Evolutionary conservation across 2,888 invertebrate species (phyloP).

Genomic region (Trichacis sp.): DNA sequence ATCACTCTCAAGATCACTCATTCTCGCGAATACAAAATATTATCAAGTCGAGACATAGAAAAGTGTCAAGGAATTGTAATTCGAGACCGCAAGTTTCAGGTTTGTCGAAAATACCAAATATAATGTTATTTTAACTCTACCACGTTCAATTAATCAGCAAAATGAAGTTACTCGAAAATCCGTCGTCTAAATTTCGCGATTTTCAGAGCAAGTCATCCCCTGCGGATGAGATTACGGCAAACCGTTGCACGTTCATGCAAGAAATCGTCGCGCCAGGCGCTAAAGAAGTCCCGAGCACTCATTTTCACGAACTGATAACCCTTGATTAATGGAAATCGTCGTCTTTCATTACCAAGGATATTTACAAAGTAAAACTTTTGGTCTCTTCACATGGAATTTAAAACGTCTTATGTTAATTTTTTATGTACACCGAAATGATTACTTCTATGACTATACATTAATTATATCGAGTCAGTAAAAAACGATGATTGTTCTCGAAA

Average conservation of each 20-base stretch:
- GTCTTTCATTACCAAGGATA: neutral
- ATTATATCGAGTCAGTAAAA: slow-evolving; percentile 60
- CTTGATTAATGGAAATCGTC: neutral
- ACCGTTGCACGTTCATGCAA: neutral
- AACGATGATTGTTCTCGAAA: slow-evolving; percentile 58
- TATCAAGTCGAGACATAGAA: slow-evolving; percentile 46
- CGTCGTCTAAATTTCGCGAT: too few relatives aligned
- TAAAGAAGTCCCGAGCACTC: neutral
- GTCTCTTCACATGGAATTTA: neutral
- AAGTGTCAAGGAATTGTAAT: slow-evolving; percentile 26
- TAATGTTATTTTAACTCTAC: too few relatives aligned
- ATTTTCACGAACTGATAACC: too few relatives aligned
- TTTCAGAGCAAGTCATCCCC: too few relatives aligned
- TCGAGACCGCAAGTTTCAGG: slow-evolving; percentile 39
- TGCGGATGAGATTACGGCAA: neutral
- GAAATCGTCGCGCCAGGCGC: neutral
- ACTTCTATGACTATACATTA: slow-evolving; percentile 48
- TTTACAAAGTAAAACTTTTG: slow-evolving; percentile 2
- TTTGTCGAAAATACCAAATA: too few relatives aligned
- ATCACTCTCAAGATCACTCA: too few relatives aligned
- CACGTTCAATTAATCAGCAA: too few relatives aligned
- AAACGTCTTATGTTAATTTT: too few relatives aligned
- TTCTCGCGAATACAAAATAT: too few relatives aligned
- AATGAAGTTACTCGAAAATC: neutral
- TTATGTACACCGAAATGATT: slow-evolving; percentile 57